A percentile compares a stretch with the other conserved stretches of the same genome.
These are phyloP conservation scores for Zalophus californianus DNA, from an alignment of 2,797 vertebrate species.

Conservation along the genomic window DNA sequence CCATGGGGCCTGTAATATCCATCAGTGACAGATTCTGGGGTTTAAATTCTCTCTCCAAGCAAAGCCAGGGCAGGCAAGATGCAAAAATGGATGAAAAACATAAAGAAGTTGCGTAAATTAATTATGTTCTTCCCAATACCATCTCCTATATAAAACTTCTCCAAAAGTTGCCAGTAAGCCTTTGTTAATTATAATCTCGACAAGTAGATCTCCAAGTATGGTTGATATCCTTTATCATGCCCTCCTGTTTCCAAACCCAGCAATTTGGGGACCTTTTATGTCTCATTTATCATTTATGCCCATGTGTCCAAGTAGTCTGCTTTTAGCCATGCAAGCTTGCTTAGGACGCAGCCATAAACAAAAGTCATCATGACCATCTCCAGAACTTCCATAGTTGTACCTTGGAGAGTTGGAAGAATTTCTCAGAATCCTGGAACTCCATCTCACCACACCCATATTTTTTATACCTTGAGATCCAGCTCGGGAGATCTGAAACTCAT, in stretches of 20 bases:
- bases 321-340: neutral
- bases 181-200: neutral
- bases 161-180: neutral
- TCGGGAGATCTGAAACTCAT: neutral
- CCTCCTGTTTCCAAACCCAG: neutral
- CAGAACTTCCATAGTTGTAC: neutral
- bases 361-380: neutral
- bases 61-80: neutral
- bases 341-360: neutral
- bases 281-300: neutral
- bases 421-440: neutral
- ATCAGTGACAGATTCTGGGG: slow-evolving; percentile 11
- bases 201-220: neutral
- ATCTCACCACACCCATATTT: neutral
- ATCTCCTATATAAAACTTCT: neutral
- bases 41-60: slow-evolving; percentile 55
- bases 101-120: neutral
- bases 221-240: neutral
- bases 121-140: neutral
- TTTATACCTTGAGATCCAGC: neutral
- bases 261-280: neutral
- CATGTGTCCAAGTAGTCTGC: neutral
- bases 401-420: neutral
- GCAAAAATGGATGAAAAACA: neutral
- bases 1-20: neutral